These are phyloP conservation scores for Vespertilio murinus DNA, from an alignment of 2,797 vertebrate species.

Conservation along the genomic window DNA sequence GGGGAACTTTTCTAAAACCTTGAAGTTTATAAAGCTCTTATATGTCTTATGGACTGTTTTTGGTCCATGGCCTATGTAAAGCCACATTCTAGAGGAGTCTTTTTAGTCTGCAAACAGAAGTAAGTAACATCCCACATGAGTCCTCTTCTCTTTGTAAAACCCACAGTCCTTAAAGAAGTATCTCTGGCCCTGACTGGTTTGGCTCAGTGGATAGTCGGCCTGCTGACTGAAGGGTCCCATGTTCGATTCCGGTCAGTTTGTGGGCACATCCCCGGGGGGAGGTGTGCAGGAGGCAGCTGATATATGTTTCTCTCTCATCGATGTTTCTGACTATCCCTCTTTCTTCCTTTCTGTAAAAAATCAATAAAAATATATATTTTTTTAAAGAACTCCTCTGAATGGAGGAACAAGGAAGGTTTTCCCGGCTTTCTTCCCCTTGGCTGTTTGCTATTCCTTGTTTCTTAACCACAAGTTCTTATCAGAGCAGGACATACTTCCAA, in stretches of 20 bases:
- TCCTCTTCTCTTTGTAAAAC: conserved; percentile 51
- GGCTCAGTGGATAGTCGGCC: too few relatives aligned
- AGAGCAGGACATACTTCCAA: conserved; percentile 68
- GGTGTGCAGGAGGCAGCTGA: too few relatives aligned
- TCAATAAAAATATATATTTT: too few relatives aligned
- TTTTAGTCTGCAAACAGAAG: conserved; percentile 56
- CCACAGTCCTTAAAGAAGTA: conserved; percentile 58
- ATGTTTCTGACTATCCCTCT: too few relatives aligned
- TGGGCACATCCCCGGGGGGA: too few relatives aligned
- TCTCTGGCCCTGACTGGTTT: conserved; percentile 12
- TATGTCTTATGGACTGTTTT: conserved; percentile 58
- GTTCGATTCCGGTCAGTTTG: too few relatives aligned
- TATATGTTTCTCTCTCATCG: too few relatives aligned
- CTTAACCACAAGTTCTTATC: conserved; percentile 67
- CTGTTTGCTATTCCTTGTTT: conserved; percentile 64
- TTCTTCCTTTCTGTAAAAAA: too few relatives aligned
- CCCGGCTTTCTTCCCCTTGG: conserved; percentile 51
- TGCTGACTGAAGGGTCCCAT: too few relatives aligned
- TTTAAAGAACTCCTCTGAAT: conserved; percentile 64
- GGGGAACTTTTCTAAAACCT: conserved; percentile 53
- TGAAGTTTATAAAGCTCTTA: conserved; percentile 55
- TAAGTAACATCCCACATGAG: conserved; percentile 60
- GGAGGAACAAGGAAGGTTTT: conserved; percentile 44
- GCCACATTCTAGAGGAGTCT: conserved; percentile 45
- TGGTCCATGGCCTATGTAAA: conserved; percentile 58